phyloP scores from a whole-genome alignment of 2,113 vertebrate species.

The Eclectus roratus region DNA sequence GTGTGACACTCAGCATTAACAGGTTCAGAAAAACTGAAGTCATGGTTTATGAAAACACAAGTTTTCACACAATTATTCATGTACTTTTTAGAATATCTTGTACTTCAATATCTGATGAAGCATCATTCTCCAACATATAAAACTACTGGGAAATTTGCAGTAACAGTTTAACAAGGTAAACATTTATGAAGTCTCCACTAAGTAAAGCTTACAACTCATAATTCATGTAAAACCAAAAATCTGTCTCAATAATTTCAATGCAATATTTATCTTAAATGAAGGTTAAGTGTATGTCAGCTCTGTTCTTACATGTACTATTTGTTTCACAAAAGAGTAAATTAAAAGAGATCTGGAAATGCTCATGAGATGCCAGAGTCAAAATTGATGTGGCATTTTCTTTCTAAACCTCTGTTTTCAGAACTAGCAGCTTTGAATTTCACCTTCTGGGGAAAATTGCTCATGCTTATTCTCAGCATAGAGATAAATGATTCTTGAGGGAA shows the following conservation, averaged over 20 bases:
- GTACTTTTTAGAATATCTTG: neutral
- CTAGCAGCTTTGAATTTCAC: constrained; percentile 38
- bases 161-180: neutral
- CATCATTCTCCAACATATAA: neutral
- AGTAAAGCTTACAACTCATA: neutral
- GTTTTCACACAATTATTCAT: neutral
- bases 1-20: neutral
- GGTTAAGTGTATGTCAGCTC: neutral
- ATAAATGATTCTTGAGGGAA: neutral
- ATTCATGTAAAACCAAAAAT: neutral
- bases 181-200: neutral
- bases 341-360: constrained; percentile 18
- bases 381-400: constrained; percentile 20
- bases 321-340: constrained; percentile 38
- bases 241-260: neutral
- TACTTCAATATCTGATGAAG: neutral
- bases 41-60: neutral
- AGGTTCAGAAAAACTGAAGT: neutral
- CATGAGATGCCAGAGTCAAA: neutral
- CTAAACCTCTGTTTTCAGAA: constrained; percentile 7
- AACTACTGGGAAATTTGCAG: neutral
- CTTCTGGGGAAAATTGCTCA: constrained; percentile 11
- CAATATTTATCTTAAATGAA: neutral
- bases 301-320: neutral
- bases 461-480: constrained; percentile 1